phyloP scores from a whole-genome alignment of 2,113 vertebrate species.

The Tragelaphus imberbis region DNA sequence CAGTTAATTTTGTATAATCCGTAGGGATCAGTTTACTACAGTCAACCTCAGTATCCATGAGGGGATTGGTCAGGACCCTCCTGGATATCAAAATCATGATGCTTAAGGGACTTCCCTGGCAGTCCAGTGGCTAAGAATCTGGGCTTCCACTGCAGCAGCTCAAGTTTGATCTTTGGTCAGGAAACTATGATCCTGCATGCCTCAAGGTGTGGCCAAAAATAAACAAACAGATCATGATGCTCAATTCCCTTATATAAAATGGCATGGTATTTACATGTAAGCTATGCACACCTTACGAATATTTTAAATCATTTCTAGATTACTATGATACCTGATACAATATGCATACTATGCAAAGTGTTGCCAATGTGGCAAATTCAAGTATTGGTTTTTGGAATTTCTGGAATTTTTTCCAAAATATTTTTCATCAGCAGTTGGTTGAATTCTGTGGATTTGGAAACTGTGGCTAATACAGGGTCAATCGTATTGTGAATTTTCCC shows the following conservation, averaged over 20 bases:
- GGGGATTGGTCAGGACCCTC: background rate
- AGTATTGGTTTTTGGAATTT: background rate
- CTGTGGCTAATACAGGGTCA: background rate
- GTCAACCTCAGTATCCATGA: background rate
- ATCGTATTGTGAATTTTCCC: background rate
- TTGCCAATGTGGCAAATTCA: background rate
- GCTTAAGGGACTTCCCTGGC: background rate
- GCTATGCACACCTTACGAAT: background rate
- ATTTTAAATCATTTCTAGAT: background rate
- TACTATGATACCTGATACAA: background rate
- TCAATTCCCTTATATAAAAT: background rate
- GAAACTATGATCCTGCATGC: background rate
- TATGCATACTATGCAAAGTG: background rate
- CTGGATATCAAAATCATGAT: background rate
- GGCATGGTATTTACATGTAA: background rate
- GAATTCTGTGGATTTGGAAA: background rate
- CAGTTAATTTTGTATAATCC: background rate
- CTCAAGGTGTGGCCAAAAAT: background rate
- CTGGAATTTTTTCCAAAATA: background rate
- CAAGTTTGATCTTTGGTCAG: background rate
- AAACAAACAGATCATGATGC: background rate
- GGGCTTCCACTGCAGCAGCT: background rate
- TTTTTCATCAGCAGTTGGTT: background rate
- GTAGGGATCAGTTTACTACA: background rate
- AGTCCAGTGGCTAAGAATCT: background rate